Conservation (phyloP, 1,140 invertebrate genomes). For the Lepidurus couesii region DNA sequence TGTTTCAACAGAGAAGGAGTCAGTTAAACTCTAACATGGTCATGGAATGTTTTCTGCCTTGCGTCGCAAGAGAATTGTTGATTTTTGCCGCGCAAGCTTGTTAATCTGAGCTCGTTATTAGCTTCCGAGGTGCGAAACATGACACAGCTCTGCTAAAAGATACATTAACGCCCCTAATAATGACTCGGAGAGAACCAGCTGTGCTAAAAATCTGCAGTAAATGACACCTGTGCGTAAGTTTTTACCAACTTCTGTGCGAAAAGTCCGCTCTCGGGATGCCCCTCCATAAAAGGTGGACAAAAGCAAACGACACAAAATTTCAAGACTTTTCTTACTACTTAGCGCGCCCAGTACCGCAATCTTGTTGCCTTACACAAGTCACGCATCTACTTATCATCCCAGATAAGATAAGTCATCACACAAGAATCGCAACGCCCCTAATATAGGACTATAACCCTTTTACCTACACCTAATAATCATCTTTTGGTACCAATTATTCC, state of each 20-base stretch:
- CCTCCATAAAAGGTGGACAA: constrained; percentile 7
- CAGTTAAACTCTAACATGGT: too few relatives aligned
- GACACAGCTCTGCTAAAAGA: not conserved
- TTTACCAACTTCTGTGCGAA: not conserved
- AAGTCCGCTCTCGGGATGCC: not conserved
- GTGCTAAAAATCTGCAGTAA: constrained; percentile 18
- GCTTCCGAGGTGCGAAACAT: constrained; percentile 20
- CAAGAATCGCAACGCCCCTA: constrained; percentile 7
- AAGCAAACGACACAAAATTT: not conserved
- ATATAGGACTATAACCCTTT: constrained; percentile 19
- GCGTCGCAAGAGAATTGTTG: too few relatives aligned
- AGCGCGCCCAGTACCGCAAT: not conserved
- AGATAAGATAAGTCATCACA: constrained; percentile 7
- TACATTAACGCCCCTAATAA: not conserved
- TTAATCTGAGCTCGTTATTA: not conserved
- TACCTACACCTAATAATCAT: constrained; percentile 16
- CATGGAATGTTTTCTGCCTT: too few relatives aligned
- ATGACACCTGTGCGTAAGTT: constrained; percentile 17
- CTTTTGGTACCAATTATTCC: constrained; percentile 18
- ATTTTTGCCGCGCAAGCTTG: too few relatives aligned
- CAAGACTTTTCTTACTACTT: not conserved
- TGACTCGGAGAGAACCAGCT: not conserved
- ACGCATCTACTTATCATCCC: constrained; percentile 14
- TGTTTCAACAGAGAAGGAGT: too few relatives aligned
- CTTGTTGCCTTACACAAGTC: not conserved